Evolutionary conservation across 2,888 invertebrate genomes (phyloP), one percentile per base, ranked within the genome.

Genomic region (Synanthedon andrenaeformis): DNA sequence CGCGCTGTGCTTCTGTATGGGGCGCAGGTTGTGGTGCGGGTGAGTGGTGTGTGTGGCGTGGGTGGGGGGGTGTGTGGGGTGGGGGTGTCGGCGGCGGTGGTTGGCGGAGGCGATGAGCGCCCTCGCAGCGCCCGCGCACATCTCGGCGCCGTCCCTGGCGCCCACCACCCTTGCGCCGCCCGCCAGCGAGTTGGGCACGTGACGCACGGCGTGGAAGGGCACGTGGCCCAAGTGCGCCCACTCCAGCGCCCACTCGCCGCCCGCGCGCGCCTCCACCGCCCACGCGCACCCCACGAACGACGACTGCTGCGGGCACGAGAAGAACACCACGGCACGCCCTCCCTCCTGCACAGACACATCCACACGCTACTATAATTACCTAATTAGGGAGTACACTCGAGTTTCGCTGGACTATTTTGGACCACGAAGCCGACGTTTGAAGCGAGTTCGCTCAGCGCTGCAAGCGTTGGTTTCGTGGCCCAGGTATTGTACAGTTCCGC

Each of bases 141-240:
- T 64, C 67, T 87, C 91, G 65, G 89, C 84, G 55, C 91, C 91
- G 82, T 92, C 92, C 5, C 90, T 78, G 12, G 90, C 88, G 52
- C 84, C 82, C 53, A 83, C 85, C 53, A 89, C 89, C 35, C 89
- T 87, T 28, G 88, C 82, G 54, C 89, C 89, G 57, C 89, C 90
- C 58, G 89, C 86, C 64, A 90, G 82, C 0, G 89, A 79, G 75
- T 91, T 91, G 49, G 78, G 62, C 52, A 92, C 74, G 73, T 91
- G 89, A 12, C 91, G 86, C 41, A 79, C 69, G 58, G 70, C 65
- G 55, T 83, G 81, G 65, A 66, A 82, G 4, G 83, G 80, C 60
- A 84, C 63, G 42, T 79, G 83, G 14, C 74, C 65, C 4, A 74
- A 71, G 59, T 67, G 58, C 41, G 83, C 59, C 82, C 84, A 85